Base-by-base conservation (phyloP, 2,113 vertebrate species). In the Bubo bubo region DNA sequence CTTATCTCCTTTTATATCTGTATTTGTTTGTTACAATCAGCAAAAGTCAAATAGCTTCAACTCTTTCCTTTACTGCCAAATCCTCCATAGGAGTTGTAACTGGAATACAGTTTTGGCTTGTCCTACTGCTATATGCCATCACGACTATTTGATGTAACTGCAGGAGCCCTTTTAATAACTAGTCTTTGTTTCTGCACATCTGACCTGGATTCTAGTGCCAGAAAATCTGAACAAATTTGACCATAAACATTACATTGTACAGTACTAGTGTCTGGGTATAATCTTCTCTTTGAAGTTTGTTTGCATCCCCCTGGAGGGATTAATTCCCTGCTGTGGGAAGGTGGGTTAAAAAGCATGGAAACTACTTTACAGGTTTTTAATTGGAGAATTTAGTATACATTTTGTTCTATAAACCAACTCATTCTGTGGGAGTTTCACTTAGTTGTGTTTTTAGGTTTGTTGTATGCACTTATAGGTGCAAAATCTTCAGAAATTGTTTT, bases 201-300 rank as follows among this genome's bases (percentile, higher is more conserved):
- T 97, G 97, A 96, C 93, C 95, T 92, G 97, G 93, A 97, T 93
- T 95, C 97, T 87, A 97, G 79, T 98, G 97, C 96, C 96, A 97
- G 89, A 97, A 96, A 94, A 97, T 95, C 90, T 71, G 96, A 96
- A 95, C 94, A 97, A 98, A 98, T 94, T 95, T 98, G 96, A 97
- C 94, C 97, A 94, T 97, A 98, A 98, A 98, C 84, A 95, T 98
- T 98, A 95, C 47, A 50, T 95, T 96, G 89, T 96, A 97, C 96
- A 97, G 96, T 98, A 91, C 96, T 92, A 97, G 98, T 98, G 97
- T 98, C 98, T 98, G 97, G 97, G 98, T 96, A 96, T 98, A 98
- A 98, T 98, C 98, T 98, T 98, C 94, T 95, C 97, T 98, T 98
- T 98, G 98, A 98, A 98, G 98, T 98, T 96, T 95, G 97, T 98